Evolutionary conservation across 2,888 invertebrate species (phyloP).

Genomic region (Sylvicola cinctus): DNA sequence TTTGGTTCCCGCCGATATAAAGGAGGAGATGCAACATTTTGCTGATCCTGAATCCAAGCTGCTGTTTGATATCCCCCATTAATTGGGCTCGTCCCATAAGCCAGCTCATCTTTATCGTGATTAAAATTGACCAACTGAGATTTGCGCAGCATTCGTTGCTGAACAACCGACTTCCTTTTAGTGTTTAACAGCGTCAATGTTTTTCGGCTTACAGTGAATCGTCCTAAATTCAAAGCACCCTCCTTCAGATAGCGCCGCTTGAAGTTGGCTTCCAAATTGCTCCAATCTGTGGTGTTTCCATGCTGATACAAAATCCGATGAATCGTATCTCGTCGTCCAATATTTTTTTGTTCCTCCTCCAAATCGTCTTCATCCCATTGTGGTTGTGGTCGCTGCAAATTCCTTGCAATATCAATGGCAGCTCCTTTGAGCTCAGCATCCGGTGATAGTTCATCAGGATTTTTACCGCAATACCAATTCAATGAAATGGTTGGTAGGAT

Average conservation of each 20-base stretch:
- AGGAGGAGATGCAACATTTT: too few relatives aligned
- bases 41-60: too few relatives aligned
- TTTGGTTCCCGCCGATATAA: too few relatives aligned
- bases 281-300: slow-evolving; percentile 16
- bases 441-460: slow-evolving; percentile 11
- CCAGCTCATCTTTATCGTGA: too few relatives aligned
- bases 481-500: slow-evolving; percentile 46
- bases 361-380: slow-evolving; percentile 19
- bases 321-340: slow-evolving; percentile 18
- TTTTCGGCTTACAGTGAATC: slow-evolving; percentile 19
- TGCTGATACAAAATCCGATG: slow-evolving; percentile 17
- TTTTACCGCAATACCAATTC: slow-evolving; percentile 21
- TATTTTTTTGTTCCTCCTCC: slow-evolving; percentile 11
- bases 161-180: slow-evolving; percentile 3
- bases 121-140: slow-evolving; percentile 1
- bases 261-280: slow-evolving; percentile 23
- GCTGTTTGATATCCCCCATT: too few relatives aligned
- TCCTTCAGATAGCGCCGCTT: slow-evolving; percentile 18
- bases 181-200: slow-evolving; percentile 13
- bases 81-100: too few relatives aligned
- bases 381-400: slow-evolving; percentile 28
- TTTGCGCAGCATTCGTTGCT: slow-evolving; percentile 3
- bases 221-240: slow-evolving; percentile 17
- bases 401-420: slow-evolving; percentile 36
- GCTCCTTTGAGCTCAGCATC: slow-evolving; percentile 33